These are phyloP conservation scores for Phthorimaea operculella DNA, from an alignment of 1,140 invertebrate genomes.

Conservation along the genomic window DNA sequence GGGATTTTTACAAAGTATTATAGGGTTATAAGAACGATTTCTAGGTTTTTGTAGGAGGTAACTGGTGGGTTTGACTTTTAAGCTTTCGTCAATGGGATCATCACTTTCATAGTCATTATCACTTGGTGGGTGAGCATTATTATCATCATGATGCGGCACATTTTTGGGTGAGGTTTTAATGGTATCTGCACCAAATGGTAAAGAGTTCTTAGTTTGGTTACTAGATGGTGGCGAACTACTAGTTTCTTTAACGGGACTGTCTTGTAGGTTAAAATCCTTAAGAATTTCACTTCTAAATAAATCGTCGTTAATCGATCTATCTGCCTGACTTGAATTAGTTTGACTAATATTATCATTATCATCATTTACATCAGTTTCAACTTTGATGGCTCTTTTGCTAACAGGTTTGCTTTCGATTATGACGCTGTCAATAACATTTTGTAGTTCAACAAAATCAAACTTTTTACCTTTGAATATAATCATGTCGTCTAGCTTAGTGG, in stretches of 20 bases:
- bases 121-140: conserved; percentile 1
- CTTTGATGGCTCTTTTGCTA: conserved; percentile 2
- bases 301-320: neutral
- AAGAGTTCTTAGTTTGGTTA: too few relatives aligned
- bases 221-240: too few relatives aligned
- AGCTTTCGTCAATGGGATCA: neutral
- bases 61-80: conserved; percentile 32
- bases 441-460: conserved; percentile 22
- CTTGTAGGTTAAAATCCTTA: neutral
- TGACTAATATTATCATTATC: neutral
- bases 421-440: conserved; percentile 30
- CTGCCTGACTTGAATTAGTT: neutral
- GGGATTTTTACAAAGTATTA: conserved; percentile 56
- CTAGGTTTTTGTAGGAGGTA: conserved; percentile 50
- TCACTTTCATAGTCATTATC: neutral
- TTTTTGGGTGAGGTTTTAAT: neutral
- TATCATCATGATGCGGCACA: neutral
- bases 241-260: neutral
- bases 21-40: conserved; percentile 40
- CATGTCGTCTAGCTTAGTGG: conserved; percentile 49
- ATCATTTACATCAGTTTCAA: conserved; percentile 3
- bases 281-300: neutral
- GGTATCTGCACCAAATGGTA: neutral
- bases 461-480: conserved; percentile 29
- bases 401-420: conserved; percentile 36